Evolutionary conservation across 1,140 invertebrate genomes (phyloP), one percentile per base, ranked within the genome.

Genomic region (Onthophagus taurus): DNA sequence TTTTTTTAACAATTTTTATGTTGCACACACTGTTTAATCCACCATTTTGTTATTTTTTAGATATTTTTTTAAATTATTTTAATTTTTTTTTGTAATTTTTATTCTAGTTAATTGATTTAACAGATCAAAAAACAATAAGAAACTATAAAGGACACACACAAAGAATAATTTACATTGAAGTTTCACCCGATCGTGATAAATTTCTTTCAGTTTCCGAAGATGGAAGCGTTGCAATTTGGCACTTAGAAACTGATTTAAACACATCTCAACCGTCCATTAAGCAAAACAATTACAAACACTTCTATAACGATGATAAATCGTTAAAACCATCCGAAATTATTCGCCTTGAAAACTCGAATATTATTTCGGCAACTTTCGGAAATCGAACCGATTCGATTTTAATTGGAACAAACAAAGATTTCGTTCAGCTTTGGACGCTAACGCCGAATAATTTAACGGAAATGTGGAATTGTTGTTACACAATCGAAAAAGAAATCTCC

Each of bases 131-230:
- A 19, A 29, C 36, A 20, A 31, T 49, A 2, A 42, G 24, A 16
- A 48, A 37, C 44, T 47, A 44, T 31, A 7, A n/a, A 29, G 35
- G 45, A 14, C 45, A 47, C 20, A 44, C 19, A 9, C 14, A 43
- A 12, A 29, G 29, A 9, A 44, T 50, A 29, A 38, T 6, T 2
- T 17, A 21, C 8, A 14, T 50, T 12, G 26, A 47, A 35, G 2
- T 50, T 9, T 17, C 14, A 20, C 26, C 30, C 1, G 30, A 34
- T 21, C 24, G 34, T 2, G 26, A 21, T 11, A 19, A 19, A 19
- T 50, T 50, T 21, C 12, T 50, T 2, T 50, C 49, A n/a, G 20
- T 47, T 19, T 50, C 45, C 35, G 45, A 47, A n/a, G 45, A 50
- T 44, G 49, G 49, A 21, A 17, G 11, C 18, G 45, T 44, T 9